These are phyloP conservation scores for Rhorus exstirpatorius DNA, from an alignment of 2,888 invertebrate genomes.

Conservation along the genomic window DNA sequence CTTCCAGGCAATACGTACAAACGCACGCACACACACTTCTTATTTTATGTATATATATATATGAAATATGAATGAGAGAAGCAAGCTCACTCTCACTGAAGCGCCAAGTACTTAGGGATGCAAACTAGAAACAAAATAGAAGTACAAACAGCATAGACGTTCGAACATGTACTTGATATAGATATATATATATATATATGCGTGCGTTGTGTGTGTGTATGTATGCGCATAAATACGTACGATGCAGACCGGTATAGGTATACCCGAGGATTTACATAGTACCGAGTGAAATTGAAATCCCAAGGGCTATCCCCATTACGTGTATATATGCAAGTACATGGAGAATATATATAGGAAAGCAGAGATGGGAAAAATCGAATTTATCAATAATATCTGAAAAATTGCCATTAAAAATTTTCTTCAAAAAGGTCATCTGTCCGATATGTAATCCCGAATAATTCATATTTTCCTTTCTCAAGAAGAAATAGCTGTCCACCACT, in stretches of 20 bases:
- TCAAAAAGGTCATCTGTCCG: too few relatives aligned
- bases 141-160: conserved; percentile 59
- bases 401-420: too few relatives aligned
- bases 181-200: background rate
- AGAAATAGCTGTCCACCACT: too few relatives aligned
- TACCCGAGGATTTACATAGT: conserved; percentile 18
- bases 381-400: too few relatives aligned
- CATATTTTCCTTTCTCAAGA: too few relatives aligned
- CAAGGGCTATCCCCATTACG: conserved; percentile 62
- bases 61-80: conserved; percentile 12
- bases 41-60: conserved; percentile 10
- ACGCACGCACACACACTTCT: background rate
- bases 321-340: conserved; percentile 18
- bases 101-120: conserved; percentile 62
- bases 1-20: conserved; percentile 22
- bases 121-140: conserved; percentile 68
- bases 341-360: background rate
- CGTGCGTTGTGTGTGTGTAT: too few relatives aligned
- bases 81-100: conserved; percentile 33
- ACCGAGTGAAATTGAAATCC: conserved; percentile 66
- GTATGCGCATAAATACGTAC: conserved; percentile 14
- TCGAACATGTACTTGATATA: conserved; percentile 10
- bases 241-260: conserved; percentile 28
- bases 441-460: too few relatives aligned
- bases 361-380: too few relatives aligned